Conservation (phyloP, 37 sponge, comb jelly and placozoan species). For the Aplysina aerophoba region DNA sequence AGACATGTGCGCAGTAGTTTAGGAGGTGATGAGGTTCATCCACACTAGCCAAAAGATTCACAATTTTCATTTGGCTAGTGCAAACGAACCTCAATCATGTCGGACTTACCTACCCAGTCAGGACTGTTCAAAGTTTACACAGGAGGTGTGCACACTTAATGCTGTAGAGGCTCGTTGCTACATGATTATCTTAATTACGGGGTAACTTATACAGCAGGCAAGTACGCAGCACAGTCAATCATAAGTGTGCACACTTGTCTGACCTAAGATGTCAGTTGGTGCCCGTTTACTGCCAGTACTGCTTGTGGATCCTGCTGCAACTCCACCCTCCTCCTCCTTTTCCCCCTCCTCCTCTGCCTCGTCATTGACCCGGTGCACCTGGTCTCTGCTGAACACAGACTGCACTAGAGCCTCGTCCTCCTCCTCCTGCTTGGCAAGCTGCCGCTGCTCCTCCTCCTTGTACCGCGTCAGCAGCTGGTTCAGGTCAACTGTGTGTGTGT, state of each 20-base stretch:
- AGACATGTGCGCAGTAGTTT: too few relatives aligned
- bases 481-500: constrained; percentile 45
- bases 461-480: constrained; percentile 69
- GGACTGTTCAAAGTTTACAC: too few relatives aligned
- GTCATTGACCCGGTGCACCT: constrained; percentile 57
- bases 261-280: constrained; percentile 16
- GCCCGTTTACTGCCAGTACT: not conserved
- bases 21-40: too few relatives aligned
- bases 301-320: not conserved
- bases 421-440: constrained; percentile 53
- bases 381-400: constrained; percentile 56
- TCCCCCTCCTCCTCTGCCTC: constrained; percentile 37
- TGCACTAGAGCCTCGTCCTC: constrained; percentile 70
- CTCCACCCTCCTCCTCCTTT: not conserved
- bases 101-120: too few relatives aligned
- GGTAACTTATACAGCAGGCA: too few relatives aligned
- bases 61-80: too few relatives aligned
- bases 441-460: constrained; percentile 55
- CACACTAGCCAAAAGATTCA: too few relatives aligned
- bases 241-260: not conserved
- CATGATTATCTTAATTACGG: too few relatives aligned
- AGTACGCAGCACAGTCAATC: too few relatives aligned
- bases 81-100: too few relatives aligned
- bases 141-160: too few relatives aligned
- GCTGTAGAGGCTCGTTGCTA: too few relatives aligned